phyloP scores from a whole-genome alignment of 2,797 vertebrate species.

The Ambastaia sidthimunki region DNA sequence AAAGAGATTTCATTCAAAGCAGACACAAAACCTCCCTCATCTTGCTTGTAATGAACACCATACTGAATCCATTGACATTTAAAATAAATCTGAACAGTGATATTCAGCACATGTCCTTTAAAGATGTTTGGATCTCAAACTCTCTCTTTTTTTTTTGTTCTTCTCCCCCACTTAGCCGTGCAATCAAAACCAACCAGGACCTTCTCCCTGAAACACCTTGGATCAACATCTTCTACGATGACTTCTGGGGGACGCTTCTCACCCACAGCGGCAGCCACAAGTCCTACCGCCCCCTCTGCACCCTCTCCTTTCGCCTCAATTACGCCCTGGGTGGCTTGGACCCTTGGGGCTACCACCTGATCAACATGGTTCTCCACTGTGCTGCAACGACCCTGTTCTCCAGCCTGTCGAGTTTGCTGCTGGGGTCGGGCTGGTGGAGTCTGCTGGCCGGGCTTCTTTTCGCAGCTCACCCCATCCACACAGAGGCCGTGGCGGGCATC shows the following conservation, averaged over 20 bases:
- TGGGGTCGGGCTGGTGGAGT: constrained; percentile 91
- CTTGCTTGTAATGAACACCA: background rate
- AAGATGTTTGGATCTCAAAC: background rate
- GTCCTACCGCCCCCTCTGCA: constrained; percentile 96
- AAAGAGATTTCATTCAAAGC: constrained; percentile 27
- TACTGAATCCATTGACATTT: background rate
- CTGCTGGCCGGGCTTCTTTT: constrained; percentile 93
- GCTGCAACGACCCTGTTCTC: constrained; percentile 90
- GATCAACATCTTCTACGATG: constrained; percentile 97
- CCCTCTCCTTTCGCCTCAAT: constrained; percentile 96
- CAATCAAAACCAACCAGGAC: constrained; percentile 99
- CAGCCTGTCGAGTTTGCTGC: constrained; percentile 86
- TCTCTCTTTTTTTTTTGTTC: constrained; percentile 1
- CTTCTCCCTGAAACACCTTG: constrained; percentile 96
- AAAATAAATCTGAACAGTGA: background rate
- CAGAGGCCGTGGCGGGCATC: constrained; percentile 93
- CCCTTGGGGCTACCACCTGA: constrained; percentile 95
- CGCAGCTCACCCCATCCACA: constrained; percentile 94
- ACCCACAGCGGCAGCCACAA: constrained; percentile 99
- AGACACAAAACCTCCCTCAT: background rate
- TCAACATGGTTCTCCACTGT: constrained; percentile 89
- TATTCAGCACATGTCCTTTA: background rate
- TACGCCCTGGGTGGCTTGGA: constrained; percentile 89
- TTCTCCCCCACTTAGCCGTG: constrained; percentile 85
- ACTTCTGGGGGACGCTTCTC: constrained; percentile 98